Percentiles rank a stretch among this genome's conserved stretches.
Evolutionary conservation across 2,113 vertebrate genomes (phyloP).

Genomic region (Sciurus niger): DNA sequence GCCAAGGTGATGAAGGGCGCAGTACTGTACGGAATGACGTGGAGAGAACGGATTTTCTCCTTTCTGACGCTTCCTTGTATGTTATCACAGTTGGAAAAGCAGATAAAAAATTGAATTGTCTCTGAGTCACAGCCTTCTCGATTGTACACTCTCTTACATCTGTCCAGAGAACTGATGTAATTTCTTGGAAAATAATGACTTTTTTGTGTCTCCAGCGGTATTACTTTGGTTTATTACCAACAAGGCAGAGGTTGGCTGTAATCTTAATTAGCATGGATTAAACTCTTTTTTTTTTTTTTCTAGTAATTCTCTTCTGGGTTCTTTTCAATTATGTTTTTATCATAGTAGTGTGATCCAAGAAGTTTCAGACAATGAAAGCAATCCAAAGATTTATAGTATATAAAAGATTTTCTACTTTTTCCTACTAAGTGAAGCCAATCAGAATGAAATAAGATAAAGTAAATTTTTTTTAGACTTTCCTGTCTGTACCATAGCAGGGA

Average conservation of each 20-base stretch:
- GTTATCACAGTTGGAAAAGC: constrained; percentile 16
- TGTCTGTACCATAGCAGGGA: background rate
- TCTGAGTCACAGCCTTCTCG: background rate
- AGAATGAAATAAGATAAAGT: constrained; percentile 64
- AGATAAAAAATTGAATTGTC: constrained; percentile 32
- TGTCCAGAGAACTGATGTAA: constrained; percentile 62
- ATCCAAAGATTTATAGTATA: constrained; percentile 45
- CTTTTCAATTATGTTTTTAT: constrained; percentile 66
- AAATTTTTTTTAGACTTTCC: background rate
- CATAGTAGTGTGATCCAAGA: background rate
- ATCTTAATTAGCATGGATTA: background rate
- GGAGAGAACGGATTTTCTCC: background rate
- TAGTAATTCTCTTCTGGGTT: constrained; percentile 74
- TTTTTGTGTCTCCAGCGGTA: background rate
- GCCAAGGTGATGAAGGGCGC: background rate
- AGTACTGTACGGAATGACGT: background rate
- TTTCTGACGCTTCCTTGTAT: constrained; percentile 44
- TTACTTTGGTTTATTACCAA: constrained; percentile 58
- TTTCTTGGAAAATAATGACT: constrained; percentile 60
- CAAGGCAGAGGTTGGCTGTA: constrained; percentile 28
- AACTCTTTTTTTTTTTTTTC: constrained; percentile 59
- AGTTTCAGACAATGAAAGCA: constrained; percentile 64
- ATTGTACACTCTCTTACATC: background rate
- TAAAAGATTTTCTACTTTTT: constrained; percentile 35
- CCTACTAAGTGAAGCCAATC: background rate